These are phyloP conservation scores for Perca schrenkii DNA, from an alignment of 2,113 vertebrate species.

Conservation along the genomic window DNA sequence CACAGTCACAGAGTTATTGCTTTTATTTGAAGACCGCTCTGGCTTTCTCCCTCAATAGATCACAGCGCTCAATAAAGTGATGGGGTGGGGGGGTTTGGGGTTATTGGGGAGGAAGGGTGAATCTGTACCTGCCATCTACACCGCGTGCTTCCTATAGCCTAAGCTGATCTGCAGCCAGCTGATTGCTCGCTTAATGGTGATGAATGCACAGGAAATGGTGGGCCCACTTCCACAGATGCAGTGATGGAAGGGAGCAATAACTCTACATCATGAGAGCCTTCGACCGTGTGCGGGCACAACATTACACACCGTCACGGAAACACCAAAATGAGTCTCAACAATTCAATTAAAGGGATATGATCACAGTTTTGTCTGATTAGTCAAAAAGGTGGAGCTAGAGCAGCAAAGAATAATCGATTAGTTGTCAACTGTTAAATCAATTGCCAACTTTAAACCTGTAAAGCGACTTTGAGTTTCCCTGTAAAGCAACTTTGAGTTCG, in stretches of 20 bases:
- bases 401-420: no score
- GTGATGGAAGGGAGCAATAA: slow-evolving; percentile 62
- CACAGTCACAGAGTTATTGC: slow-evolving; percentile 73
- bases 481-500: no score
- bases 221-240: slow-evolving; percentile 23
- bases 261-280: slow-evolving; percentile 36
- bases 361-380: neutral
- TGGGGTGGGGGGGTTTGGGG: slow-evolving; percentile 44
- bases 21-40: slow-evolving; percentile 80
- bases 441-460: no score
- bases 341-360: neutral
- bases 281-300: neutral
- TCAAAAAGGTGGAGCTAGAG: no score
- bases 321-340: slow-evolving; percentile 11
- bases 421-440: no score
- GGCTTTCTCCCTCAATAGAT: slow-evolving; percentile 81
- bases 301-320: slow-evolving; percentile 16
- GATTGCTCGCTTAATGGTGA: slow-evolving; percentile 75
- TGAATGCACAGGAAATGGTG: slow-evolving; percentile 56
- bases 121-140: slow-evolving; percentile 54
- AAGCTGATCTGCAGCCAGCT: slow-evolving; percentile 66
- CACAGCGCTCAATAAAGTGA: slow-evolving; percentile 78
- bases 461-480: no score
- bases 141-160: slow-evolving; percentile 62
- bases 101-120: slow-evolving; percentile 67